phyloP scores from a whole-genome alignment of 1,140 invertebrate genomes.

The Drosophila micromelanica region DNA sequence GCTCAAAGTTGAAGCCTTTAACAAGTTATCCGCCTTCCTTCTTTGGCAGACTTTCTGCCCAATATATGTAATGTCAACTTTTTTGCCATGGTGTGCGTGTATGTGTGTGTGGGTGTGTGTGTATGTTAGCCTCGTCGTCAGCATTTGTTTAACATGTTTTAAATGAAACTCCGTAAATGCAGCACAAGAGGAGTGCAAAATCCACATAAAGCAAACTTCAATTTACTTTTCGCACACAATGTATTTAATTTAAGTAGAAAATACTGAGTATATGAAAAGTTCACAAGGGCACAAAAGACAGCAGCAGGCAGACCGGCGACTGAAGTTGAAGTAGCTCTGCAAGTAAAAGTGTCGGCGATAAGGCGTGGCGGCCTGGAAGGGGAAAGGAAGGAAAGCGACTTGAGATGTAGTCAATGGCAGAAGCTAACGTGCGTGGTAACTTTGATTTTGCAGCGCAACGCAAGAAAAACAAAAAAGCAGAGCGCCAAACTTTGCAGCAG shows the following conservation, averaged over 20 bases:
- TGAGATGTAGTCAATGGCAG: conserved; percentile 28
- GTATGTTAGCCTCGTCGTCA: conserved; percentile 29
- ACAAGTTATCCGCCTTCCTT: conserved; percentile 20
- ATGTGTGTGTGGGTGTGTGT: background rate
- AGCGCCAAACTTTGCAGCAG: conserved; percentile 69
- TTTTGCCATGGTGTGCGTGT: conserved; percentile 9
- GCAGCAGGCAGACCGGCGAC: conserved; percentile 2
- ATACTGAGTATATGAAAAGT: conserved; percentile 57
- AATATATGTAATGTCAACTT: conserved; percentile 48
- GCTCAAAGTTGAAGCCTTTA: conserved; percentile 49
- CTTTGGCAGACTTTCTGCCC: conserved; percentile 1
- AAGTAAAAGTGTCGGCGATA: conserved; percentile 8
- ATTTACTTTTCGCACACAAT: conserved; percentile 79
- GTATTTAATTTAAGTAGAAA: conserved; percentile 82
- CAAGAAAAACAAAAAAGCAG: conserved; percentile 47
- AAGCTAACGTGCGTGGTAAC: conserved; percentile 59
- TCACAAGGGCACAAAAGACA: conserved; percentile 38
- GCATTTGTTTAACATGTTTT: conserved; percentile 64
- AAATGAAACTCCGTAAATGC: conserved; percentile 51
- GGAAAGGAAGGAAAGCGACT: no score
- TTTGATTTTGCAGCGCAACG: conserved; percentile 63
- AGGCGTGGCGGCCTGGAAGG: background rate
- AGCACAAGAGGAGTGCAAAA: conserved; percentile 42
- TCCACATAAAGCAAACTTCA: conserved; percentile 78
- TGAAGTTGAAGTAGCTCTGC: conserved; percentile 22